These are phyloP conservation scores for Brachionus paranguensis DNA, from an alignment of 1,140 invertebrate genomes.

Conservation along the genomic window DNA sequence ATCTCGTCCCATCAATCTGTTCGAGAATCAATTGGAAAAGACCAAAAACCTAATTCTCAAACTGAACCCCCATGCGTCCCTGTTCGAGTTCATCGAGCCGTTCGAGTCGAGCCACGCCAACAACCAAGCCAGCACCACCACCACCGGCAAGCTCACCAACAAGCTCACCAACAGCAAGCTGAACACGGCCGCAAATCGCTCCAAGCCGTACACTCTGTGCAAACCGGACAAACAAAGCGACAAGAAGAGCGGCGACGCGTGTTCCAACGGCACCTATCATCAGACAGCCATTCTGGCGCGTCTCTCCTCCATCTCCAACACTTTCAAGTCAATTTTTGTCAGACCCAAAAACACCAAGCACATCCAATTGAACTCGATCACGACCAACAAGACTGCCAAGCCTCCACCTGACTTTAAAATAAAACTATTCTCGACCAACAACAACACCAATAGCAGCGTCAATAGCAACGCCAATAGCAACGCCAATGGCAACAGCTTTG, in stretches of 20 bases:
- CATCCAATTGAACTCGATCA: background rate
- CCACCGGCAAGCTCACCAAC: background rate
- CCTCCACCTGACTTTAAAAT: background rate
- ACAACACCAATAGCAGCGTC: background rate
- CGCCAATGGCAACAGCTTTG: background rate
- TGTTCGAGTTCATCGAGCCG: background rate
- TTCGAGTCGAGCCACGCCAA: background rate
- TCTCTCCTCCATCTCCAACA: background rate
- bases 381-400: background rate
- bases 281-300: conserved; percentile 22
- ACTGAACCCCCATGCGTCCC: background rate
- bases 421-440: background rate
- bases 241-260: too few species aligned
- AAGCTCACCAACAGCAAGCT: background rate
- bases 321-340: conserved; percentile 37
- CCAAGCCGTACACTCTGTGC: background rate
- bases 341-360: conserved; percentile 2
- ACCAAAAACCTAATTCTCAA: background rate
- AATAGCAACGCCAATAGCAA: background rate
- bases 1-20: background rate
- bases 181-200: background rate
- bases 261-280: background rate
- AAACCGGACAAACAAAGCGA: background rate
- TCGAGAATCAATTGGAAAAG: background rate
- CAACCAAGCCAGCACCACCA: too few species aligned